A percentile compares a stretch with the other conserved stretches of the same genome.
Evolutionary conservation across 2,797 vertebrate species (phyloP).

Genomic region (Alca torda): DNA sequence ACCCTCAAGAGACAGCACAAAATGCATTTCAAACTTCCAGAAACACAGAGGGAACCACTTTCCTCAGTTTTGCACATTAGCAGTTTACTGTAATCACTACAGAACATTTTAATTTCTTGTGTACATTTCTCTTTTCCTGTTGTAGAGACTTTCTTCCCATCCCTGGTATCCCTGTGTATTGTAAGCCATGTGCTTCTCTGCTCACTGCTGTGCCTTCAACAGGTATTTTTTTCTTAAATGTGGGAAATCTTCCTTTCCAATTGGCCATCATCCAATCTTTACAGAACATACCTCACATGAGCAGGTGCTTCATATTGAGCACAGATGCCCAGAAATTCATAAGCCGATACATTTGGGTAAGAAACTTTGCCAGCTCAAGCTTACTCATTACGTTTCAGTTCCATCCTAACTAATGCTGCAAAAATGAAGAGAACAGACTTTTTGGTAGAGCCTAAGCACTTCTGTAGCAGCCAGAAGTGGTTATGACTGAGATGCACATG

Average conservation of each 20-base stretch:
- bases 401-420: not conserved
- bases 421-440: not conserved
- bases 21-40: not conserved
- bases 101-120: not conserved
- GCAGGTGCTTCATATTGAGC: slow-evolving; percentile 43
- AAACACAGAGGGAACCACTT: not conserved
- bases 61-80: not conserved
- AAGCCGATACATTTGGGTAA: not conserved
- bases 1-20: not conserved
- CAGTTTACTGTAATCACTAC: not conserved
- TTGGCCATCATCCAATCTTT: slow-evolving; percentile 11
- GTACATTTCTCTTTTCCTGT: not conserved
- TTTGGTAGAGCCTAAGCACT: not conserved
- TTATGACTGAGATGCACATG: not conserved
- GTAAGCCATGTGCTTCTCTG: not conserved
- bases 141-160: not conserved
- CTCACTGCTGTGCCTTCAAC: slow-evolving; percentile 6
- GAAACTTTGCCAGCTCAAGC: slow-evolving; percentile 23
- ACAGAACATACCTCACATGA: not conserved
- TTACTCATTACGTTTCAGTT: not conserved
- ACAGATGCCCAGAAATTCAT: slow-evolving; percentile 52
- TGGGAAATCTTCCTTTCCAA: slow-evolving; percentile 5
- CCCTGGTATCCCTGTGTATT: not conserved
- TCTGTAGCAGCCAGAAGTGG: not conserved
- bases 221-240: slow-evolving; percentile 20